These are phyloP conservation scores for Oreochromis niloticus DNA, from an alignment of 2,113 vertebrate species.

Conservation along the genomic window DNA sequence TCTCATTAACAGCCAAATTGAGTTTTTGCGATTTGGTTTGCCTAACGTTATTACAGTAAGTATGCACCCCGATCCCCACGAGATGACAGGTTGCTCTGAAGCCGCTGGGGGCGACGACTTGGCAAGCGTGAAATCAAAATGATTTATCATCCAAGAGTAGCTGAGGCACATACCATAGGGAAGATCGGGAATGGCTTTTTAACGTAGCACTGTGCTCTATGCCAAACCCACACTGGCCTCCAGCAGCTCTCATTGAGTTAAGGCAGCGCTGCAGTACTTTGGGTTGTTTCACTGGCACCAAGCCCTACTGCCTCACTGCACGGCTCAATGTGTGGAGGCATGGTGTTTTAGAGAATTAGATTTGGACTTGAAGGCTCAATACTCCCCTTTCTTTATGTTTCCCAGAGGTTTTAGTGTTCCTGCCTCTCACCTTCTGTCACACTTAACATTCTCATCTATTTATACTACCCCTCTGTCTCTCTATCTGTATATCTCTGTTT, in stretches of 20 bases:
- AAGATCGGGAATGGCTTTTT: conserved; percentile 24
- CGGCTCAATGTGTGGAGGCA: background rate
- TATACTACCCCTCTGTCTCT: background rate
- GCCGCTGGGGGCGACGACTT: background rate
- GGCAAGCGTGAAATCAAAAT: conserved; percentile 52
- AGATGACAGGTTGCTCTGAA: conserved; percentile 47
- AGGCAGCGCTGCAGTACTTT: conserved; percentile 7
- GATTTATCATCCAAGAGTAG: conserved; percentile 63
- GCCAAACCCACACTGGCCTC: conserved; percentile 52
- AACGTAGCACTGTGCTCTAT: background rate
- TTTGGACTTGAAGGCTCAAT: background rate
- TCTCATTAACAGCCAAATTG: conserved; percentile 1
- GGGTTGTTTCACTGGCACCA: conserved; percentile 31
- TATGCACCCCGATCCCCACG: conserved; percentile 4
- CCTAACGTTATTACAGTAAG: conserved; percentile 15
- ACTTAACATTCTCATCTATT: conserved; percentile 16
- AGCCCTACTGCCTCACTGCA: background rate
- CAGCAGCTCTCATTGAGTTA: conserved; percentile 22
- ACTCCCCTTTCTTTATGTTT: background rate
- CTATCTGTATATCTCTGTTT: background rate
- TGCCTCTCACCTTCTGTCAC: conserved; percentile 5
- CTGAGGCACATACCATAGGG: conserved; percentile 36
- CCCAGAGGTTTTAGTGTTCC: background rate
- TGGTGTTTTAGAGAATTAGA: background rate
- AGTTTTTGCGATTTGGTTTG: conserved; percentile 24